Percentiles rank a stretch among this genome's conserved stretches.
Evolutionary conservation across 2,888 invertebrate genomes (phyloP).

Genomic region (Odontocerum albicorne): DNA sequence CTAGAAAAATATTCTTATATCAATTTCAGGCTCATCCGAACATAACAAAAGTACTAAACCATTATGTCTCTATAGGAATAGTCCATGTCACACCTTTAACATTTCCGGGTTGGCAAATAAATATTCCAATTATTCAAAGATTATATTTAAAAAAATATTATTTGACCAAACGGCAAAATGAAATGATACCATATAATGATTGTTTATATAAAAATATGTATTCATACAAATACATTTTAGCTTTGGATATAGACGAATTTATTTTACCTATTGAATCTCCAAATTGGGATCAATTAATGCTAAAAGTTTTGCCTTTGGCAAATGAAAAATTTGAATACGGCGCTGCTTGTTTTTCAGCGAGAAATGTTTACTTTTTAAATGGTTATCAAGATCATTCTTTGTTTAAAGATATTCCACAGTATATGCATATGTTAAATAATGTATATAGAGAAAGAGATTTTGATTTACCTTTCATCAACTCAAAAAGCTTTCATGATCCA

Average conservation of each 20-base stretch:
- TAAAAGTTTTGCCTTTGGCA: constrained; percentile 67
- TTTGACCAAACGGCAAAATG: constrained; percentile 92
- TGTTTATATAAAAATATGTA: constrained; percentile 93
- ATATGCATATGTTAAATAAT: constrained; percentile 94
- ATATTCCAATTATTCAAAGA: constrained; percentile 85
- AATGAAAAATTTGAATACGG: constrained; percentile 66
- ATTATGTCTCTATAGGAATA: constrained; percentile 66
- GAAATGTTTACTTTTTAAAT: constrained; percentile 92
- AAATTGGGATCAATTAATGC: constrained; percentile 82
- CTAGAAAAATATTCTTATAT: constrained; percentile 90
- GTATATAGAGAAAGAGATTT: constrained; percentile 88
- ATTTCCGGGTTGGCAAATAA: constrained; percentile 87
- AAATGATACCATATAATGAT: constrained; percentile 95
- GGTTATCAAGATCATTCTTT: constrained; percentile 79
- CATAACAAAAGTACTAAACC: constrained; percentile 77
- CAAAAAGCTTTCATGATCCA: constrained; percentile 93
- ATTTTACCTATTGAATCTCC: constrained; percentile 82
- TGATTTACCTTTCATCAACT: constrained; percentile 90
- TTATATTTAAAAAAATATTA: constrained; percentile 88
- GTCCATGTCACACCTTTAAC: constrained; percentile 80
- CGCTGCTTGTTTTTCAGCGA: constrained; percentile 82
- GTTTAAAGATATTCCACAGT: constrained; percentile 78
- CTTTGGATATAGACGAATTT: constrained; percentile 92
- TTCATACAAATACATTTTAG: constrained; percentile 85
- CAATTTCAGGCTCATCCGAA: constrained; percentile 90